Base-by-base conservation (phyloP, 2,888 invertebrate genomes). In the Drosophila villosipedis region DNA sequence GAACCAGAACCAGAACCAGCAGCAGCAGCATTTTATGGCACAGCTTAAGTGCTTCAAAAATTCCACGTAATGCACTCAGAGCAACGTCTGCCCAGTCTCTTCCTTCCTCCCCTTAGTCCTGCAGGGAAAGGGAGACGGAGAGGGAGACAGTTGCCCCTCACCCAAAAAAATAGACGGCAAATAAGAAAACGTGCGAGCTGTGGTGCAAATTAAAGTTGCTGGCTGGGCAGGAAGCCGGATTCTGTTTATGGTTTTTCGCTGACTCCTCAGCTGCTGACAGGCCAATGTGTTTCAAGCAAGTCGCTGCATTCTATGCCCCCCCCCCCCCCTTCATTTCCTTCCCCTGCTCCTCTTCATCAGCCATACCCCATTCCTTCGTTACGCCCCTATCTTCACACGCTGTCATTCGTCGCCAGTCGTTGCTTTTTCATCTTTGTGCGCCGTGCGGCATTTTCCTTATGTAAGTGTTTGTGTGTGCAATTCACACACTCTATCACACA, bases 11-110 rank as follows among this genome's bases (percentile, higher is more conserved):
- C 54, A 57, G 30, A 37, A 70, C 43, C 50, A 68, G 65, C 59
- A 64, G 76, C 80, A 73, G 86, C 89, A 86, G 90, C 89, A 88
- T 88, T 91, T 91, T 91, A 91, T 91, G 90, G 78, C 78, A 80
- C 78, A 80, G 83, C 90, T 87, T 82, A 89, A 86, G 91, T 87
- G 84, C 80, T 91, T 91, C 86, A 88, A 89, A 84, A 92, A 91
- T 91, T 91, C 87, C 91, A 92, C 91, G 91, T 92, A 92, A 91
- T 91, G 89, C 89, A 91, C 86, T 91, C 89, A 86, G 90, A 90
- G 85, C 85, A 85, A 83, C 89, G 83, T 89, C 90, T 84, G 90
- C 68, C 89, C 74, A 83, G 68, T 58, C 41, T 39, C 35, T 49
- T n/a, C n/a, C 2, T 22, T 30, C 1, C 33, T 1, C 35, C 31